Percentiles rank a stretch among this genome's conserved stretches.
Conservation (phyloP, 2,888 invertebrate species). For the Papilio demoleus region DNA sequence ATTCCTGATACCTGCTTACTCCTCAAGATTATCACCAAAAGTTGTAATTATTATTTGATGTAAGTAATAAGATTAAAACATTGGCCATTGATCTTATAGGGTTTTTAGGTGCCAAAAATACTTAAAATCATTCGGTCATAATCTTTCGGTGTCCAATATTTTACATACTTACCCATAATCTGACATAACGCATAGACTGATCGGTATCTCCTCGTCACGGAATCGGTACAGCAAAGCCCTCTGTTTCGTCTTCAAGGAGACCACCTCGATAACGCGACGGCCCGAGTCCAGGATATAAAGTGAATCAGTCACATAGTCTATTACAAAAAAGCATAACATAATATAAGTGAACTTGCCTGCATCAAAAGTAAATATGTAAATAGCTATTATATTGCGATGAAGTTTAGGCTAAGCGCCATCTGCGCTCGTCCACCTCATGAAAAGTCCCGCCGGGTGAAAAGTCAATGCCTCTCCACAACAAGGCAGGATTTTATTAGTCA, state of each 20-base stretch:
- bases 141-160: no score
- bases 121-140: no score
- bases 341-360: neutral
- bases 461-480: no score
- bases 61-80: neutral
- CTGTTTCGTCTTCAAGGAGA: conserved; percentile 84
- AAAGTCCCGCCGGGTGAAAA: no score
- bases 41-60: neutral
- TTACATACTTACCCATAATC: conserved; percentile 83
- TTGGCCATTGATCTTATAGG: neutral
- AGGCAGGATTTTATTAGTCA: no score
- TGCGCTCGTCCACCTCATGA: no score
- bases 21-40: neutral
- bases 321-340: neutral
- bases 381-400: no score
- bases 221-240: conserved; percentile 85
- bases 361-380: neutral
- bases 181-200: conserved; percentile 87
- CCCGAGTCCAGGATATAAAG: conserved; percentile 89
- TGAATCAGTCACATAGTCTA: conserved; percentile 88
- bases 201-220: conserved; percentile 84
- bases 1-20: neutral
- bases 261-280: conserved; percentile 84
- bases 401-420: no score
- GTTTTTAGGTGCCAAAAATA: neutral